Base-by-base conservation (phyloP, 92 coral and sea anemone genomes). In the Epizoanthus illoricatus region DNA sequence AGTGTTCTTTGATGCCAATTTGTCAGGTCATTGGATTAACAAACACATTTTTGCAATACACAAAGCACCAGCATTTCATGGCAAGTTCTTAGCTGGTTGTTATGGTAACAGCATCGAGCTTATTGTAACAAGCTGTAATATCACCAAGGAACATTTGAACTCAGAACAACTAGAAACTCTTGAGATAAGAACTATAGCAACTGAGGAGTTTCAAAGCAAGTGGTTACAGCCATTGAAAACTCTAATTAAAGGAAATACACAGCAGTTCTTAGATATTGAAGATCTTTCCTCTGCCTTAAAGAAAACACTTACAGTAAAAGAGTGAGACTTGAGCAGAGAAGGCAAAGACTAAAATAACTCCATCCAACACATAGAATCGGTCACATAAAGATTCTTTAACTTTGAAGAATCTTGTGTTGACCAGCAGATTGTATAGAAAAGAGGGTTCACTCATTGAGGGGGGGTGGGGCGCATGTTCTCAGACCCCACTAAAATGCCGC, bases 1-100 rank as follows among this genome's bases (percentile, higher is more conserved):
- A 21, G 83, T 84, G 21, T 7, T 84, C 19, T 41, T 28, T n/a
- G 68, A 84, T 15, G 41, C 74, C 24, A 49, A 65, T 55, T 20
- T 75, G 15, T 62, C 55, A 17, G 33, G 17, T 7, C 57, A 54
- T 28, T 75, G 87, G 87, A 28, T 75, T 45, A 47, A 33, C 65
- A 21, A 65, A 5, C 33, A 47, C 16, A 65, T 84, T 20, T 52
- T 8, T 17, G 69, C 87, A 12, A 61, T 84, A 12, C 65, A 75
- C 40, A 75, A 84, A 65, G 17, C 4, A 17, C 75, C 62, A 0
- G 20, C 83, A 17, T 84, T 84, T 57, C 87, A 84, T 47, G 83
- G 81, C 43, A 84, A 75, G 82, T 75, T 84, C 28, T 69, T 84
- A 76, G 83, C 87, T 45, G 87, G 87, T 33, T 82, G 74, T 41